phyloP scores from a whole-genome alignment of 2,888 invertebrate genomes.

The Amphipyra tragopoginis region DNA sequence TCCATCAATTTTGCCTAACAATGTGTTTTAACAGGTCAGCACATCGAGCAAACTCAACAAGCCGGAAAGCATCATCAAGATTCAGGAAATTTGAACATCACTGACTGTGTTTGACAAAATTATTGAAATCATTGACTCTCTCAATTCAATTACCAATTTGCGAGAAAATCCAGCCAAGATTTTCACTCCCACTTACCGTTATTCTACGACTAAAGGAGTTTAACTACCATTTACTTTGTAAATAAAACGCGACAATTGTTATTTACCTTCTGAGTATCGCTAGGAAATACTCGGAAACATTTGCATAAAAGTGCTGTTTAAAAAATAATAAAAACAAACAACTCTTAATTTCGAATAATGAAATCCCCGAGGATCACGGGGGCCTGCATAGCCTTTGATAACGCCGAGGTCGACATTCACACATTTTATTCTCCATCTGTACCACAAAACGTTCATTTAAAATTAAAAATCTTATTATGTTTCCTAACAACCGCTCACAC shows the following conservation, averaged over 20 bases:
- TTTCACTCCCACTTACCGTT: slow-evolving; percentile 30
- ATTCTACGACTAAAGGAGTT: slow-evolving; percentile 34
- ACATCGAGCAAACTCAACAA: slow-evolving; percentile 66
- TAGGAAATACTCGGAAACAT: slow-evolving; percentile 45
- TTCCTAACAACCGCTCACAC: slow-evolving; percentile 64
- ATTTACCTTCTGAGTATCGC: slow-evolving; percentile 51
- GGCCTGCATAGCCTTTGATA: slow-evolving; percentile 78
- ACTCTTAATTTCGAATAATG: slow-evolving; percentile 70
- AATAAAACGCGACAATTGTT: slow-evolving; percentile 52
- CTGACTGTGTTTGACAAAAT: slow-evolving; percentile 61
- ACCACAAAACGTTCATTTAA: slow-evolving; percentile 70
- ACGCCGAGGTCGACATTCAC: slow-evolving; percentile 64
- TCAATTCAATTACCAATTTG: slow-evolving; percentile 55
- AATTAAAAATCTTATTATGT: slow-evolving; percentile 73
- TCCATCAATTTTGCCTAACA: slow-evolving; percentile 70
- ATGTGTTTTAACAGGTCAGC: slow-evolving; percentile 59
- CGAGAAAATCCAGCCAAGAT: slow-evolving; percentile 33
- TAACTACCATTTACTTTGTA: slow-evolving; percentile 52
- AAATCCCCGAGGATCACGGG: slow-evolving; percentile 69
- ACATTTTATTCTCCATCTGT: slow-evolving; percentile 67
- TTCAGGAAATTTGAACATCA: slow-evolving; percentile 52
- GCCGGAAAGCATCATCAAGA: slow-evolving; percentile 61
- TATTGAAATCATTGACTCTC: slow-evolving; percentile 51
- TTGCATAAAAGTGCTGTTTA: slow-evolving; percentile 59
- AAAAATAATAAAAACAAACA: slow-evolving; percentile 70